Evolutionary conservation across 2,797 vertebrate genomes (phyloP).

Genomic region (Lophotriccus pileatus): DNA sequence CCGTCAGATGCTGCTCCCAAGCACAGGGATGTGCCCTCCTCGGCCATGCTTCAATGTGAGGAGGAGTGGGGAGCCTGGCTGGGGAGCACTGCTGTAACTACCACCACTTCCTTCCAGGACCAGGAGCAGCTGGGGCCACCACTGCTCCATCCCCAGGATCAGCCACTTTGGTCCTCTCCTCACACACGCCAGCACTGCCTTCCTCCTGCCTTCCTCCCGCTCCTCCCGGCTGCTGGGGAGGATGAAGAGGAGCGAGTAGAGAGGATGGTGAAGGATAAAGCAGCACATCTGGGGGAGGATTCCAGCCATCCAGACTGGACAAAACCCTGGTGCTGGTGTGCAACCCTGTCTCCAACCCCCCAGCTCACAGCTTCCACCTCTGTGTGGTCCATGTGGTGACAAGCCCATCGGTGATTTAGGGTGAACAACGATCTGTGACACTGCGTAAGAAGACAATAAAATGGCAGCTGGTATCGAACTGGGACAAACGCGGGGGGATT

Average conservation of each 20-base stretch:
- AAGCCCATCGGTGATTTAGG: rapidly evolving
- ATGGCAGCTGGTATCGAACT: background rate
- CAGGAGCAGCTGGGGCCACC: background rate
- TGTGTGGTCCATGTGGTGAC: background rate
- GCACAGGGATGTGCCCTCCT: rapidly evolving
- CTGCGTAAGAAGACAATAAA: background rate
- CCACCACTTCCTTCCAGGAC: background rate
- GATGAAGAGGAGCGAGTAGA: background rate
- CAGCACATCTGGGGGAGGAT: background rate
- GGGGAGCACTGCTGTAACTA: rapidly evolving
- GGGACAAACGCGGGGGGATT: background rate
- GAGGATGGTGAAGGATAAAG: background rate
- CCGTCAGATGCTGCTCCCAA: background rate
- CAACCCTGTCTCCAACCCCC: background rate
- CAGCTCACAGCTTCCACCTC: background rate
- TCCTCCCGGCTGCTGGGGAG: background rate
- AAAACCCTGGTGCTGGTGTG: background rate
- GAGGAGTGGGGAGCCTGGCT: background rate
- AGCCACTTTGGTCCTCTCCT: background rate
- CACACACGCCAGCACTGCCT: rapidly evolving
- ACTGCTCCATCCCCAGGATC: background rate
- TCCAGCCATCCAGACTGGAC: background rate
- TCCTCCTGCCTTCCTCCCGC: background rate
- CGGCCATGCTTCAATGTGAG: rapidly evolving
- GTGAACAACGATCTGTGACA: background rate